Conservation (phyloP, 2,797 vertebrate species). For the Denticeps clupeoides region DNA sequence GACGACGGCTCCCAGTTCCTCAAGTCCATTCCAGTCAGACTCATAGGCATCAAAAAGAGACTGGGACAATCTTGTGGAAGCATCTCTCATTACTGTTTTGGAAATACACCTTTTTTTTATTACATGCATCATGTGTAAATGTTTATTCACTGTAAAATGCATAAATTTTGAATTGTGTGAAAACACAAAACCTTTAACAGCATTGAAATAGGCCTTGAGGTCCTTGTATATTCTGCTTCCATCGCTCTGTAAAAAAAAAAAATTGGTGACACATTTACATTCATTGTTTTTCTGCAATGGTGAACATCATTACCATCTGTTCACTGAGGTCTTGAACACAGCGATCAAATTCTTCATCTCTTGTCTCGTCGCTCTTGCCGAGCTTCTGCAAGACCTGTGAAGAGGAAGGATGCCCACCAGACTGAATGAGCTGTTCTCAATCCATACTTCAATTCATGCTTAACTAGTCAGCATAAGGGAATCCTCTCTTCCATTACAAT, state of each 20-base stretch:
- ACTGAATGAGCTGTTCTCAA: neutral
- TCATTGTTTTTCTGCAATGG: conserved; percentile 6
- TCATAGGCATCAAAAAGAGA: conserved; percentile 82
- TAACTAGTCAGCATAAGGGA: too few species aligned
- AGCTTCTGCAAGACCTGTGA: conserved; percentile 80
- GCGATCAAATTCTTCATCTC: conserved; percentile 78
- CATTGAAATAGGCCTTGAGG: conserved; percentile 71
- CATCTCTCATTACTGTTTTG: conserved; percentile 79
- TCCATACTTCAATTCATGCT: too few species aligned
- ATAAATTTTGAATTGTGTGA: too few species aligned
- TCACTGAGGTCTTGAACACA: conserved; percentile 62
- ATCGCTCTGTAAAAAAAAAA: conserved; percentile 61
- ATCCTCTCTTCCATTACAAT: too few species aligned
- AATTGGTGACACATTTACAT: neutral
- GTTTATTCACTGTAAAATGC: neutral
- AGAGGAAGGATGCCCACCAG: too few species aligned
- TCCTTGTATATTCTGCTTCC: conserved; percentile 80
- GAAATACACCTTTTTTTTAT: neutral
- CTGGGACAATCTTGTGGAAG: conserved; percentile 77
- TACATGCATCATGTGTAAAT: neutral
- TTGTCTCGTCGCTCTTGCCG: conserved; percentile 80
- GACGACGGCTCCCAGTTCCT: conserved; percentile 70
- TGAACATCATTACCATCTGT: conserved; percentile 69
- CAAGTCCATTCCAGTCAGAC: conserved; percentile 69
- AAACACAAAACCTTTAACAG: conserved; percentile 66